A percentile compares a stretch with the other conserved stretches of the same genome.
phyloP scores from a whole-genome alignment of 2,888 invertebrate genomes.

The Lithophane semibrunnea region DNA sequence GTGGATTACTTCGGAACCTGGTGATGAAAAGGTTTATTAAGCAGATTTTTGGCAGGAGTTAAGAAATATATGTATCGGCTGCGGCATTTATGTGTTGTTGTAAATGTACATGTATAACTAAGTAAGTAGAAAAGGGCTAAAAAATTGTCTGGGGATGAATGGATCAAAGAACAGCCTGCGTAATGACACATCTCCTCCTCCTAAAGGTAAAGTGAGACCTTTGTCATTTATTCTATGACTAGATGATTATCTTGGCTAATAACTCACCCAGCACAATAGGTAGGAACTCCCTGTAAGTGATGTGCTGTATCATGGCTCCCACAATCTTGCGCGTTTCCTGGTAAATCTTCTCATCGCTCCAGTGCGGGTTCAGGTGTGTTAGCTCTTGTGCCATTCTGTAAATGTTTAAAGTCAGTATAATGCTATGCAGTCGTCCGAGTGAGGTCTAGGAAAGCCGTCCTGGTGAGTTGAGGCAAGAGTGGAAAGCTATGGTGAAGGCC shows the following conservation, averaged over 20 bases:
- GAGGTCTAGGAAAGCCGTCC: no score
- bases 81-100: not conserved
- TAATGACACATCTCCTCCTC: not conserved
- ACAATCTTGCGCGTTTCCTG: slow-evolving; percentile 96
- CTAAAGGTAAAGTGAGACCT: not conserved
- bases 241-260: not conserved
- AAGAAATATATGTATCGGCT: not conserved
- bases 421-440: not conserved
- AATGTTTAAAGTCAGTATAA: not conserved
- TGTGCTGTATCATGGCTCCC: slow-evolving; percentile 95
- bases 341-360: slow-evolving; percentile 96
- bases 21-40: not conserved
- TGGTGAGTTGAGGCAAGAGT: not conserved
- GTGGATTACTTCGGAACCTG: slow-evolving; percentile 93
- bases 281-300: slow-evolving; percentile 95
- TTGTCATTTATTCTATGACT: not conserved
- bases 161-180: not conserved
- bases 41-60: slow-evolving; percentile 13
- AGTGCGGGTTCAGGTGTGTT: slow-evolving; percentile 94
- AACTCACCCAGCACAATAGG: slow-evolving; percentile 93
- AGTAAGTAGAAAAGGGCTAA: not conserved
- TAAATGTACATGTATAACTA: not conserved
- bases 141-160: not conserved
- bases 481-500: no score
- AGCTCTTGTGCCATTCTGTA: slow-evolving; percentile 93